Percentiles rank a stretch among this genome's conserved stretches.
These are phyloP conservation scores for Oostethus manadensis DNA, from an alignment of 2,113 vertebrate genomes.

Conservation along the genomic window DNA sequence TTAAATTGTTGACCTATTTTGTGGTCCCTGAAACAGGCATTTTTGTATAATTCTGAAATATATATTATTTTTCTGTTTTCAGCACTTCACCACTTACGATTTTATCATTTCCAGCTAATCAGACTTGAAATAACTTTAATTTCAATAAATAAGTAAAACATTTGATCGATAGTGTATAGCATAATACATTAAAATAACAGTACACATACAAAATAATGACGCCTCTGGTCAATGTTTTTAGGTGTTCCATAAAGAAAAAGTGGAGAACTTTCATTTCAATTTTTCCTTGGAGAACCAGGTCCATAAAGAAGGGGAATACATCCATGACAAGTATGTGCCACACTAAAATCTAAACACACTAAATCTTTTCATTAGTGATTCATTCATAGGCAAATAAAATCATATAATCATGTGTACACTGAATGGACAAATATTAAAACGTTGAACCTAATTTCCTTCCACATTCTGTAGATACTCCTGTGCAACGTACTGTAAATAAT, in stretches of 20 bases:
- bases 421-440: not conserved
- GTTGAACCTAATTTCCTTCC: not conserved
- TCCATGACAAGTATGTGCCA: conserved; percentile 81
- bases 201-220: not conserved
- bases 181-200: no score
- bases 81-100: no score
- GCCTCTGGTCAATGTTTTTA: conserved; percentile 6
- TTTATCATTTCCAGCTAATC: no score
- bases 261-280: conserved; percentile 85
- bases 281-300: conserved; percentile 93
- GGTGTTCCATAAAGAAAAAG: conserved; percentile 76
- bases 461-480: not conserved
- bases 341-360: not conserved
- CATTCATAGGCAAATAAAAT: not conserved
- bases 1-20: no score
- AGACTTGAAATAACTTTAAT: no score
- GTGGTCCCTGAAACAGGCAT: no score
- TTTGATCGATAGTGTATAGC: no score
- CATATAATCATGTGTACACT: no score
- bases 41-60: no score
- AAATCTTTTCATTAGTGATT: not conserved
- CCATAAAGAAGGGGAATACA: conserved; percentile 83
- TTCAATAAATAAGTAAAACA: no score
- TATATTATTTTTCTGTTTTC: no score
- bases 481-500: not conserved